Base-by-base conservation (phyloP, 2,888 invertebrate species). In the Eulithis testata region DNA sequence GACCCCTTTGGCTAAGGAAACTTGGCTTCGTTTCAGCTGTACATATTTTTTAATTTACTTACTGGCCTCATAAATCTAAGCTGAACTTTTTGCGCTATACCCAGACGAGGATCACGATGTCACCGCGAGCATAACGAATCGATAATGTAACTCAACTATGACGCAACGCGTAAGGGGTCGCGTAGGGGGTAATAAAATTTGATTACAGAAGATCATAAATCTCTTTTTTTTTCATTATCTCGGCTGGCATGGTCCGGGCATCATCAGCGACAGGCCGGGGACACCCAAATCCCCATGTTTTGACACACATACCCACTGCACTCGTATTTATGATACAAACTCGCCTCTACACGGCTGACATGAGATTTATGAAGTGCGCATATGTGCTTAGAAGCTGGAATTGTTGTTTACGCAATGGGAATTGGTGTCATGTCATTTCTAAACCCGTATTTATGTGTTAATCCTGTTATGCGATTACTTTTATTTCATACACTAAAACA, bases 191-290 rank as follows among this genome's bases (percentile, higher is more conserved):
- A 87, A 89, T 92, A 92, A 91, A 91, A 90, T 90, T 91, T 89
- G 90, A 93, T 93, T 93, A 90, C 85, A 88, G 78, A 86, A 85
- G 85, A 88, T 88, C 93, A 90, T 93, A 91, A 92, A 93, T 93
- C 93, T 92, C n/a, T 87, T 89, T 79, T 53, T 86, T 91, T 93
- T 90, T 91, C 90, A 91, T 91, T 91, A 91, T 89, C 88, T 88
- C 81, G 79, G 75, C 73, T 79, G 81, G 81, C 86, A 85, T 83
- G 83, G 81, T 75, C 71, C 72, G 78, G 80, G 76, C 76, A 40
- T 40, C 79, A 80, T 80, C 80, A 81, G 78, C 76, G 79, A 67
- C 74, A 79, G 84, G 85, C 80, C 85, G 82, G 80, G 75, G 81
- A 80, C 83, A 69, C 52, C 85, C 86, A 83, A 85, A 90, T 90